phyloP scores from a whole-genome alignment of 2,888 invertebrate genomes.

The Lithophane ornitopus region DNA sequence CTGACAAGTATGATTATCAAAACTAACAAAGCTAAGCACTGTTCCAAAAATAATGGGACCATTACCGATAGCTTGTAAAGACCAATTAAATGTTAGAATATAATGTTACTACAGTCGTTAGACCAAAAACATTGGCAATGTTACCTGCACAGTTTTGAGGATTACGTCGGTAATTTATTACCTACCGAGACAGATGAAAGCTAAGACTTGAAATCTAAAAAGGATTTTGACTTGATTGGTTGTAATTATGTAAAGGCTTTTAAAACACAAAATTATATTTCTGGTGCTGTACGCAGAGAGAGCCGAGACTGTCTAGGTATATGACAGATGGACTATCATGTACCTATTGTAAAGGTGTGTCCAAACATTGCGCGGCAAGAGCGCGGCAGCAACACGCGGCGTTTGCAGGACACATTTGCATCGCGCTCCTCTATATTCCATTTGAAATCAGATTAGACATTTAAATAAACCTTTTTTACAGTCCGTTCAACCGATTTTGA shows the following conservation, averaged over 20 bases:
- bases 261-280: background rate
- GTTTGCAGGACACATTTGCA: too few relatives aligned
- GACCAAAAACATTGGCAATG: conserved; percentile 46
- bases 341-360: too few relatives aligned
- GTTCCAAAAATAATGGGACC: conserved; percentile 35
- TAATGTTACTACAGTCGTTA: conserved; percentile 27
- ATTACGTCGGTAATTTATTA: conserved; percentile 57
- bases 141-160: conserved; percentile 46
- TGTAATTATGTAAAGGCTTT: conserved; percentile 6
- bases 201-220: conserved; percentile 48
- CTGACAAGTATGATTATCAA: conserved; percentile 7
- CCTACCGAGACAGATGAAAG: conserved; percentile 39
- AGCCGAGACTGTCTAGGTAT: background rate
- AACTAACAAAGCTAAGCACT: conserved; percentile 13
- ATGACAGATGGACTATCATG: too few relatives aligned
- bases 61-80: conserved; percentile 17
- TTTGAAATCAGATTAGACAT: too few relatives aligned
- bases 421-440: too few relatives aligned
- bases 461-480: too few relatives aligned
- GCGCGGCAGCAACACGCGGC: too few relatives aligned
- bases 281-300: background rate
- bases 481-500: too few relatives aligned
- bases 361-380: too few relatives aligned
- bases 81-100: conserved; percentile 44
- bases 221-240: conserved; percentile 34